Conservation (phyloP, 2,797 vertebrate species). For the Sebastiscus albofasciatus region DNA sequence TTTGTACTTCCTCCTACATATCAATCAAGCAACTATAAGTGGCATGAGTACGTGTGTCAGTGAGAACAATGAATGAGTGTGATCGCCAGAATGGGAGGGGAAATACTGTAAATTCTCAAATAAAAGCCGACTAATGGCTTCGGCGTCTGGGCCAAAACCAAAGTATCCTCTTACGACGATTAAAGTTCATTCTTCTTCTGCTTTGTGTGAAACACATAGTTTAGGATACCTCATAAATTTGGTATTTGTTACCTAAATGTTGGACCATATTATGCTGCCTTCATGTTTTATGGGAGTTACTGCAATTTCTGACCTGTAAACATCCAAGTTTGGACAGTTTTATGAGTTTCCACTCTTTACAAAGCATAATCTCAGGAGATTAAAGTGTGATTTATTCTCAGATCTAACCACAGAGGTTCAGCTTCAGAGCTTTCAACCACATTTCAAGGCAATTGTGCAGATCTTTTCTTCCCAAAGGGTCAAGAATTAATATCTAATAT, state of each 20-base stretch:
- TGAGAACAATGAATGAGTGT: constrained; percentile 33
- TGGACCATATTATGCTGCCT: too few species aligned
- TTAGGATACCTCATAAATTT: too few species aligned
- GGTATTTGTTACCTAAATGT: too few species aligned
- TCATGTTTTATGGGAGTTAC: too few species aligned
- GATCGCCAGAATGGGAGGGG: constrained; percentile 14
- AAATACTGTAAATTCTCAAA: constrained; percentile 53
- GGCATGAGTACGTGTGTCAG: constrained; percentile 34
- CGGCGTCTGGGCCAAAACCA: not conserved
- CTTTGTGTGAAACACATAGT: too few species aligned
- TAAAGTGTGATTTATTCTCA: not conserved
- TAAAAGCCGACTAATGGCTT: not conserved
- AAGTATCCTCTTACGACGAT: too few species aligned
- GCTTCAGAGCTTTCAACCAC: not conserved
- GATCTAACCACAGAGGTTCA: not conserved
- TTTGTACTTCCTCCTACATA: constrained; percentile 75
- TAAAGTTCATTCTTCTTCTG: too few species aligned
- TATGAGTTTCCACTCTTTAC: not conserved
- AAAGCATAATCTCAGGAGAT: not conserved
- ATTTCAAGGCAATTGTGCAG: not conserved
- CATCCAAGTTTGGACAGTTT: too few species aligned
- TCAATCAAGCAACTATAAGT: constrained; percentile 59
- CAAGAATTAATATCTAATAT: too few species aligned
- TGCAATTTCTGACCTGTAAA: too few species aligned
- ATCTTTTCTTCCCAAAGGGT: too few species aligned